Evolutionary conservation across 2,113 vertebrate genomes (phyloP).

Genomic region (Ascaphus truei): DNA sequence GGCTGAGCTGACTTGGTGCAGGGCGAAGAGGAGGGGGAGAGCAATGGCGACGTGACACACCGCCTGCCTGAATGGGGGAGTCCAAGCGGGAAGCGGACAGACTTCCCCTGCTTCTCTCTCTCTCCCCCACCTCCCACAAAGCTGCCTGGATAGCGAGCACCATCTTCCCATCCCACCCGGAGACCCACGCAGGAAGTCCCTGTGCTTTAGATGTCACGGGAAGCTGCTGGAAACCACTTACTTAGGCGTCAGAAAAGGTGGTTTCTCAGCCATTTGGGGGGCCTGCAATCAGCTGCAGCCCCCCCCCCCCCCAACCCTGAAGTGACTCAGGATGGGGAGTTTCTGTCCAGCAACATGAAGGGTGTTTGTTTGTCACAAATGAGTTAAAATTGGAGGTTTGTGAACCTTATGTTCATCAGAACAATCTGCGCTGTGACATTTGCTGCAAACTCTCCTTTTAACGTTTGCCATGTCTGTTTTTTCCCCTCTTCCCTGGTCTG

Average conservation of each 20-base stretch:
- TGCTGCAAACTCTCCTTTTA: too few relatives aligned
- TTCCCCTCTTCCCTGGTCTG: constrained; percentile 13
- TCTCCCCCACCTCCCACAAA: neutral
- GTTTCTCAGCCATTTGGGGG: constrained; percentile 12
- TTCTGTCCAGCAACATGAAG: too few relatives aligned
- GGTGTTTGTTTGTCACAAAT: too few relatives aligned
- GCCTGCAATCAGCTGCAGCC: constrained; percentile 8
- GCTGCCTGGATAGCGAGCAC: neutral
- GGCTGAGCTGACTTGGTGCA: constrained; percentile 62
- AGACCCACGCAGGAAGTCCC: neutral
- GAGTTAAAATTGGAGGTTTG: too few relatives aligned
- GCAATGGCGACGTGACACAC: constrained; percentile 87
- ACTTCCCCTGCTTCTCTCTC: neutral
- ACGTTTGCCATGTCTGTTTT: too few relatives aligned
- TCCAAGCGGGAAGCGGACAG: constrained; percentile 35
- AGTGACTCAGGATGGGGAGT: too few relatives aligned
- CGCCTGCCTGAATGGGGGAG: constrained; percentile 57
- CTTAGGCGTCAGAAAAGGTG: constrained; percentile 1
- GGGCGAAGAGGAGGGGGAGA: constrained; percentile 46
- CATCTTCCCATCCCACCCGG: neutral
- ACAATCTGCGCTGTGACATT: too few relatives aligned
- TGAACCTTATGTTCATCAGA: too few relatives aligned
- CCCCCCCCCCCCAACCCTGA: neutral
- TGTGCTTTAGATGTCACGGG: neutral
- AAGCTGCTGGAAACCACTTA: constrained; percentile 8